These are phyloP conservation scores for Leucoraja ocellata DNA, from an alignment of 2,797 vertebrate species.

Conservation along the genomic window DNA sequence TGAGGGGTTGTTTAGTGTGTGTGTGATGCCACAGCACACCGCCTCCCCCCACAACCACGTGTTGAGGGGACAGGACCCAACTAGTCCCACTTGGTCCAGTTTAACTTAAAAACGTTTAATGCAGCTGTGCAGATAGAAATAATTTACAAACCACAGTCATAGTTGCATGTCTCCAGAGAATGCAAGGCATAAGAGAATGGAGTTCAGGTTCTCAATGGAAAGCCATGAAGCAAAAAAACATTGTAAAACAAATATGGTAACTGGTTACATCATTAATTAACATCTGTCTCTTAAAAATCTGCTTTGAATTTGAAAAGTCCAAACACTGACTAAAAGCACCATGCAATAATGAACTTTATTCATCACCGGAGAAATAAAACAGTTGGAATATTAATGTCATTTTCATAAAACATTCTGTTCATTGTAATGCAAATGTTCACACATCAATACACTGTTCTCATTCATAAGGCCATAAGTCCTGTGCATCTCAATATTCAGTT, in stretches of 20 bases:
- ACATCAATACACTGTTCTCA: neutral
- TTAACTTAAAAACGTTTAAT: slow-evolving; percentile 13
- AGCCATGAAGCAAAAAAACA: neutral
- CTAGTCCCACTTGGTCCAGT: no score
- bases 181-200: no score
- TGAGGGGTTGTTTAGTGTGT: no score
- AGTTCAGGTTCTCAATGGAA: no score
- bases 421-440: neutral
- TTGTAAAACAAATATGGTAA: neutral
- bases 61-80: no score
- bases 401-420: slow-evolving; percentile 17
- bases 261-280: slow-evolving; percentile 22
- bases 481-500: slow-evolving; percentile 12
- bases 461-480: neutral
- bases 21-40: no score
- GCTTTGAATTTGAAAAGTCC: slow-evolving; percentile 10
- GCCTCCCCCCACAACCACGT: no score
- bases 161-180: neutral
- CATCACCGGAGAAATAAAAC: neutral
- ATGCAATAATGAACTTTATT: slow-evolving; percentile 31
- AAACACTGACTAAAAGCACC: neutral
- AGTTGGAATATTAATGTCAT: slow-evolving; percentile 1
- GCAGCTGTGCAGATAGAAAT: neutral
- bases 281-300: slow-evolving; percentile 26
- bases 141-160: slow-evolving; percentile 11